Conservation (phyloP, 1,140 invertebrate genomes). For the Drosophila yakuba region DNA sequence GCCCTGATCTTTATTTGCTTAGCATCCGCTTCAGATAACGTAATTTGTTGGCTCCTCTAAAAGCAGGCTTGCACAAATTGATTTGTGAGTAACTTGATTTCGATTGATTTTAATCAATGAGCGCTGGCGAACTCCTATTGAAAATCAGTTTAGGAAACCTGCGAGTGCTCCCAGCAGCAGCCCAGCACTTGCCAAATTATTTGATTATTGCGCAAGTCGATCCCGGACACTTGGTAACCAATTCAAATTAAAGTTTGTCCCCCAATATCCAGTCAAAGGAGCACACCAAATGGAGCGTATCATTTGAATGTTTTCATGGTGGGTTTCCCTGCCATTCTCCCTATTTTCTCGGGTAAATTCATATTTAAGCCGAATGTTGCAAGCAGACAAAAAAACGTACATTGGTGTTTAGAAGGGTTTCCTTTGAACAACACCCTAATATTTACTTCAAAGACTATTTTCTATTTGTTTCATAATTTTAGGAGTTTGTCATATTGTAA, state of each 20-base stretch:
- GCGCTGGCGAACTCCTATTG: slow-evolving; percentile 2
- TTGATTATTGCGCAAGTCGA: slow-evolving; percentile 42
- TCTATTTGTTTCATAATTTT: no score
- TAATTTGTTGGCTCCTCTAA: slow-evolving; percentile 29
- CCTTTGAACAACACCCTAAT: background rate
- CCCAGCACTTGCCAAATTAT: slow-evolving; percentile 33
- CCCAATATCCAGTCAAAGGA: slow-evolving; percentile 20
- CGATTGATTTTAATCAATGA: slow-evolving; percentile 68
- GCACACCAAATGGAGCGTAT: slow-evolving; percentile 59
- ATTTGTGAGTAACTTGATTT: slow-evolving; percentile 74
- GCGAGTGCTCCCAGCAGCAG: background rate
- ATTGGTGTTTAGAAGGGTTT: background rate
- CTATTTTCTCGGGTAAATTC: background rate
- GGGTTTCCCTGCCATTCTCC: background rate
- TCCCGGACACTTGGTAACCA: slow-evolving; percentile 34
- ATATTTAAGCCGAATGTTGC: background rate
- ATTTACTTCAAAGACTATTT: background rate
- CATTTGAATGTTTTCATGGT: slow-evolving; percentile 55
- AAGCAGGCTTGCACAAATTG: slow-evolving; percentile 51
- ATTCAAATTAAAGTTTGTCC: slow-evolving; percentile 44
- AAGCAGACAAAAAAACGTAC: background rate
- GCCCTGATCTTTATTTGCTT: slow-evolving; percentile 20
- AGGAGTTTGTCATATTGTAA: background rate
- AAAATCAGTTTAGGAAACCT: slow-evolving; percentile 7
- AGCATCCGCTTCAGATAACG: slow-evolving; percentile 33